These are phyloP conservation scores for Bolinopsis microptera DNA, from an alignment of 37 sponge, comb jelly and placozoan genomes.

Conservation along the genomic window DNA sequence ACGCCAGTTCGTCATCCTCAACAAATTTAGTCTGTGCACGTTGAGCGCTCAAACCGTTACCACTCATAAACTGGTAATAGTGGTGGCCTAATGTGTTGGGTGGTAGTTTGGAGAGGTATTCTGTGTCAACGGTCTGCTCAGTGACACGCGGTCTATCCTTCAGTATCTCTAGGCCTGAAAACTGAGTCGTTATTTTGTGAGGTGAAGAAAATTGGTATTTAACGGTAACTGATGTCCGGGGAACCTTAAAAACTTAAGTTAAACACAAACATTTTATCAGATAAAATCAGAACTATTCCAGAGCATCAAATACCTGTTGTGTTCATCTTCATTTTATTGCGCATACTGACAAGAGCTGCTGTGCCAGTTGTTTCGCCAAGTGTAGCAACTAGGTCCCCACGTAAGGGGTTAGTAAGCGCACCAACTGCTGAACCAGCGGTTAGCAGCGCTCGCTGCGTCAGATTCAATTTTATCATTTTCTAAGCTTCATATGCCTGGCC, in stretches of 20 bases:
- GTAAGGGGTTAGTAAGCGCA: neutral
- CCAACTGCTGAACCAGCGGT: constrained; percentile 29
- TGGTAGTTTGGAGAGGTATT: neutral
- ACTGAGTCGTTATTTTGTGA: too few species aligned
- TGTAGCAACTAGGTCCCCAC: constrained; percentile 50
- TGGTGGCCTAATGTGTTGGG: constrained; percentile 12
- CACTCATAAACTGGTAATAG: constrained; percentile 31
- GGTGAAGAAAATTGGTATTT: too few species aligned
- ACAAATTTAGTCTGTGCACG: constrained; percentile 34
- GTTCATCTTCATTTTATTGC: constrained; percentile 35
- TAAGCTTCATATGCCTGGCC: neutral
- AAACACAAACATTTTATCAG: too few species aligned
- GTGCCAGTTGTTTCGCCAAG: constrained; percentile 45
- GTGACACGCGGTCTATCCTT: constrained; percentile 29
- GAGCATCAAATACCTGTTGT: constrained; percentile 18
- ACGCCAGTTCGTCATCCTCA: constrained; percentile 73
- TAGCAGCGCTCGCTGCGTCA: constrained; percentile 12
- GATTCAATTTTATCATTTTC: neutral
- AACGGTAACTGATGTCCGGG: too few species aligned
- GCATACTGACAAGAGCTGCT: neutral
- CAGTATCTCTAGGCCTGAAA: constrained; percentile 26
- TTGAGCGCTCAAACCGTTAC: constrained; percentile 37
- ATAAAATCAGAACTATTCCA: too few species aligned
- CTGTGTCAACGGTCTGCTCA: neutral
- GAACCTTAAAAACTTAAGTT: too few species aligned